Conservation (phyloP, 1,140 invertebrate species). For the Cylas formicarius region DNA sequence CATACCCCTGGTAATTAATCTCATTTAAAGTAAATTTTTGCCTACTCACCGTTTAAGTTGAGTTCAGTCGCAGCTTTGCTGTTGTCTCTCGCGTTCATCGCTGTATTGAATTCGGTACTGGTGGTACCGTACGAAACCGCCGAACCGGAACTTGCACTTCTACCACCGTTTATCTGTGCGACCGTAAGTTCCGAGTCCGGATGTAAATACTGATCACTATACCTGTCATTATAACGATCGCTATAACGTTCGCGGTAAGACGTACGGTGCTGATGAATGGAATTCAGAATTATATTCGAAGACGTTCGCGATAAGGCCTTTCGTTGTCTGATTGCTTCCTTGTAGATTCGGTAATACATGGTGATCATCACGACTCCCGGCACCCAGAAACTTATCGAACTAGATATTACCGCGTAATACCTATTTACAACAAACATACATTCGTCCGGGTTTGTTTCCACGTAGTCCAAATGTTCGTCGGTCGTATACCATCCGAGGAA, state of each 20-base stretch:
- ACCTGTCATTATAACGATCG: slow-evolving; percentile 52
- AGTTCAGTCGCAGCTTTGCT: slow-evolving; percentile 41
- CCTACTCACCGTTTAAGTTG: slow-evolving; percentile 41
- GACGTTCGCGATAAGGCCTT: slow-evolving; percentile 74
- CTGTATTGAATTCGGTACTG: slow-evolving; percentile 36
- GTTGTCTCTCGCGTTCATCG: slow-evolving; percentile 36
- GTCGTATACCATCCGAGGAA: slow-evolving; percentile 90
- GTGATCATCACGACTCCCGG: slow-evolving; percentile 91
- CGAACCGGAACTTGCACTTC: slow-evolving; percentile 40
- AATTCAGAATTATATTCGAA: slow-evolving; percentile 74
- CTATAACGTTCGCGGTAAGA: slow-evolving; percentile 55
- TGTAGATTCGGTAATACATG: slow-evolving; percentile 85
- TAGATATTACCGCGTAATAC: slow-evolving; percentile 83
- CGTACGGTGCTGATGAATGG: slow-evolving; percentile 69
- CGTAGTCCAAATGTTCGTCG: slow-evolving; percentile 61
- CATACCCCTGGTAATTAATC: no score
- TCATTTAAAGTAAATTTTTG: no score
- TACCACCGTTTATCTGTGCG: slow-evolving; percentile 40
- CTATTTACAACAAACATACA: slow-evolving; percentile 85
- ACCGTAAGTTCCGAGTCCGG: slow-evolving; percentile 51
- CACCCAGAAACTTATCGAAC: slow-evolving; percentile 91
- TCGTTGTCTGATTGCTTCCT: slow-evolving; percentile 82
- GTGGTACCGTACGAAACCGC: slow-evolving; percentile 39
- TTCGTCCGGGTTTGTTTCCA: slow-evolving; percentile 62
- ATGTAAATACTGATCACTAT: slow-evolving; percentile 60